Base-by-base conservation (phyloP, 2,797 vertebrate species). In the Nothura maculosa region DNA sequence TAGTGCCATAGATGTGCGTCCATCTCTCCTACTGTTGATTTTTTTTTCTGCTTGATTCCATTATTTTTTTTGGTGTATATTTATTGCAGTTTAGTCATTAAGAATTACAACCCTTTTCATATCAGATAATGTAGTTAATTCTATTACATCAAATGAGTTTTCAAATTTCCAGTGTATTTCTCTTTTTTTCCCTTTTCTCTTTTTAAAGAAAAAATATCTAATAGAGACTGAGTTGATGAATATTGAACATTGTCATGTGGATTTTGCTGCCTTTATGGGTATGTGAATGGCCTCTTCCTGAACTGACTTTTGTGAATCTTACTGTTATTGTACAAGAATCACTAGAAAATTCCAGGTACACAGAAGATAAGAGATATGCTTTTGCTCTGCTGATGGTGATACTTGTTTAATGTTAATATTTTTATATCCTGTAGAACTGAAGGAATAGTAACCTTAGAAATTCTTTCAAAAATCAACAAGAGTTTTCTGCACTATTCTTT, bases 371-470 rank as follows among this genome's bases (percentile, higher is more conserved):
- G 67, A 20, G 7, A 30, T 79, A 18, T 30, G 15, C 27, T 38
- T 67, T 60, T 40, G 45, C 62, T 79, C 54, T 77, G 42, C 43
- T 66, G 77, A 89, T 86, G 48, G 8, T 55, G 73, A 47, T 52
- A 18, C 78, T 92, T 94, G n/a, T 83, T 96, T 80, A 21, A 94
- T 80, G 27, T 60, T 61, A 57, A 47, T 94, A 89, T 88, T 73
- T 24, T 88, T 68, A 88, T 94, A 92, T 97, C 76, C 90, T 91
- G 42, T 45, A 90, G 48, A 92, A 93, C 14, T 77, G 70, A 92
- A 95, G n/a, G 27, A 93, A 75, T 70, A 38, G 28, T 80, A 40
- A 61, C 16, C 45, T 84, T 5, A 34, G 45, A 85, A 91, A 36
- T 74, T 52, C 30, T 78, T 96, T 90, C 64, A 84, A 83, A 95